Evolutionary conservation across 2,888 invertebrate species (phyloP).

Genomic region (Acanthopleura granulata): DNA sequence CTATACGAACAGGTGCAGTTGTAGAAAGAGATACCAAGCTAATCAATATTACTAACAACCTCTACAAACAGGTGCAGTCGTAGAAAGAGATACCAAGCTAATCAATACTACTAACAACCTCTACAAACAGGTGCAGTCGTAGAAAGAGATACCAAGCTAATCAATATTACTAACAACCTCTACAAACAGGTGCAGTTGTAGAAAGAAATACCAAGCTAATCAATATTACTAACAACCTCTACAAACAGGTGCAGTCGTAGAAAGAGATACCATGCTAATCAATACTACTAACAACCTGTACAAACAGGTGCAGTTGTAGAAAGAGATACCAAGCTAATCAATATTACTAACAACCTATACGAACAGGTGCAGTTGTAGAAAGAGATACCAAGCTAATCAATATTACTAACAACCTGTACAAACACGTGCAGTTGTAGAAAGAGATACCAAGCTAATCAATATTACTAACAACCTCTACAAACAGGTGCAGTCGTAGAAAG

Average conservation of each 20-base stretch:
- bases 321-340: not conserved
- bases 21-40: not conserved
- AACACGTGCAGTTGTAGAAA: not conserved
- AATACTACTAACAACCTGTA: conserved; percentile 39
- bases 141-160: not conserved
- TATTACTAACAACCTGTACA: conserved; percentile 40
- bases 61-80: conserved; percentile 23
- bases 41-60: conserved; percentile 31
- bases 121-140: conserved; percentile 15
- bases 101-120: conserved; percentile 36
- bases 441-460: not conserved
- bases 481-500: not conserved
- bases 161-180: conserved; percentile 37
- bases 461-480: conserved; percentile 39
- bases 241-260: conserved; percentile 9
- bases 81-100: not conserved
- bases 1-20: conserved; percentile 27
- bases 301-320: not conserved
- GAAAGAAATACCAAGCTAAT: not conserved
- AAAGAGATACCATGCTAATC: not conserved
- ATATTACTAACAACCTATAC: conserved; percentile 40
- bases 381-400: not conserved
- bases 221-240: conserved; percentile 37
- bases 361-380: not conserved
- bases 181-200: conserved; percentile 3